phyloP scores from a whole-genome alignment of 2,797 vertebrate genomes.

The Valencia hispanica region DNA sequence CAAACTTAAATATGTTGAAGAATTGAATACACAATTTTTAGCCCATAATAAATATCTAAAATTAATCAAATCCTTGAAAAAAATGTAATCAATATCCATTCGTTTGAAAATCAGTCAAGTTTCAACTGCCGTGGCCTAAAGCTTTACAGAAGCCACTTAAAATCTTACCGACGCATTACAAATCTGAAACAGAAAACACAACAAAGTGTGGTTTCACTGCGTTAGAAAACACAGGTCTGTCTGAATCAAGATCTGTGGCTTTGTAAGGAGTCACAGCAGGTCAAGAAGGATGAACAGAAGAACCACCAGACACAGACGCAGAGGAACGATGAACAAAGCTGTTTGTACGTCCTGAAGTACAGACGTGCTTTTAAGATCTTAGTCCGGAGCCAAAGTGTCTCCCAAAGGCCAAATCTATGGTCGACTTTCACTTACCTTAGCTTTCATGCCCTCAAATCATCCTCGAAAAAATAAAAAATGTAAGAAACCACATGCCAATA shows the following conservation, averaged over 20 bases:
- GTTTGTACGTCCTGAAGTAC: constrained; percentile 20
- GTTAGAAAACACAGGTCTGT: constrained; percentile 1
- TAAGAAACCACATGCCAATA: constrained; percentile 24
- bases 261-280: constrained; percentile 7
- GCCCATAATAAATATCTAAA: background rate
- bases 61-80: background rate
- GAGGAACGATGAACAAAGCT: constrained; percentile 1
- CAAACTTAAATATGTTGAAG: too few relatives aligned
- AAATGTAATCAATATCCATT: background rate
- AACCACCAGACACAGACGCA: constrained; percentile 1
- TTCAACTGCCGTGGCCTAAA: background rate
- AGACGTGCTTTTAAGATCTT: constrained; percentile 25
- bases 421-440: constrained; percentile 67
- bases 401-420: constrained; percentile 46
- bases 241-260: constrained; percentile 15
- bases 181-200: constrained; percentile 21
- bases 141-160: constrained; percentile 16
- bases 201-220: constrained; percentile 18
- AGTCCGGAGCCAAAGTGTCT: constrained; percentile 52
- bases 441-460: constrained; percentile 37
- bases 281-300: constrained; percentile 10
- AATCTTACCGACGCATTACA: constrained; percentile 3
- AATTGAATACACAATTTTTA: background rate
- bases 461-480: background rate
- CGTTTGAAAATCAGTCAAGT: background rate